These are phyloP conservation scores for Ciconia stormi DNA, from an alignment of 2,113 vertebrate species.

Conservation along the genomic window DNA sequence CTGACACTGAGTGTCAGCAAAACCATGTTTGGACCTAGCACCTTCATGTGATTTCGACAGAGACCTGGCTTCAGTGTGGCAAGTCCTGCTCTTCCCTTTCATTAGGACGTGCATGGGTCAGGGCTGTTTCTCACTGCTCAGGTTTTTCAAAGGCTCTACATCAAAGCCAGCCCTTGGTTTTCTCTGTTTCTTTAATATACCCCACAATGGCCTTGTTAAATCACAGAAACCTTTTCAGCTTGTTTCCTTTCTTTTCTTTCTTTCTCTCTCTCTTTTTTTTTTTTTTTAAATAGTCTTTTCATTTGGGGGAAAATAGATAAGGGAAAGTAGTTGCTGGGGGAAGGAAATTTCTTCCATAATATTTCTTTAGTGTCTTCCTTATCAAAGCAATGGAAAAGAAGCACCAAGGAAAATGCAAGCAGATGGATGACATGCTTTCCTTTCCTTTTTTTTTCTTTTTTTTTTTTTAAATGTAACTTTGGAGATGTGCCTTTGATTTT, in stretches of 20 bases:
- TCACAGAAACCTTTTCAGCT: not conserved
- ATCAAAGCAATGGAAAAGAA: slow-evolving; percentile 2
- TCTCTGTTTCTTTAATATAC: not conserved
- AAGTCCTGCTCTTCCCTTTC: not conserved
- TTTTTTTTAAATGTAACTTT: not conserved
- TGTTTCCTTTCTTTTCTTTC: not conserved
- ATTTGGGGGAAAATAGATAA: not conserved
- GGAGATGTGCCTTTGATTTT: not conserved
- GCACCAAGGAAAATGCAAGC: not conserved
- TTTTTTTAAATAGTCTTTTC: not conserved
- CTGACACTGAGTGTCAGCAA: not conserved
- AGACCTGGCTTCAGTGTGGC: not conserved
- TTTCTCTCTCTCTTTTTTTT: not conserved
- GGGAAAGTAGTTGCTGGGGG: not conserved
- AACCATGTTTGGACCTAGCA: not conserved
- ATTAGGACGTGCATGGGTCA: not conserved
- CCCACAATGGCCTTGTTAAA: slow-evolving; percentile 37
- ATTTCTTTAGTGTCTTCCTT: not conserved
- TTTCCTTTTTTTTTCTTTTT: not conserved
- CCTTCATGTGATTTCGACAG: not conserved
- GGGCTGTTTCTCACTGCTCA: not conserved
- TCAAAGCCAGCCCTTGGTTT: slow-evolving; percentile 29
- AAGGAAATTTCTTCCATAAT: not conserved
- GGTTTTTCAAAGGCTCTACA: slow-evolving; percentile 24
- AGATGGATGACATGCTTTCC: not conserved